phyloP scores from a whole-genome alignment of 1,140 invertebrate genomes.

The Trachelipus rathkii region DNA sequence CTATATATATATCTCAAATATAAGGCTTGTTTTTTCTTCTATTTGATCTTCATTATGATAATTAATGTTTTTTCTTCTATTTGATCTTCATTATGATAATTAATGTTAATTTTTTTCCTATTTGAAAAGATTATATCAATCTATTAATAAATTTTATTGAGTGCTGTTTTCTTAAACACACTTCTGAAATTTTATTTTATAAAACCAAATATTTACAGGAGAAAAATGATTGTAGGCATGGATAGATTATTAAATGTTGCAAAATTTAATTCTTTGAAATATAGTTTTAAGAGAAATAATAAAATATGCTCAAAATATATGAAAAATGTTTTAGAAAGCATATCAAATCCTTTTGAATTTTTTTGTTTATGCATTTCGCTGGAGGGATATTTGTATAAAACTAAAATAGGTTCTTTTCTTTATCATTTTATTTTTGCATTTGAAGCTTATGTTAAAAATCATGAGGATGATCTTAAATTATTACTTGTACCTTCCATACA shows the following conservation, averaged over 20 bases:
- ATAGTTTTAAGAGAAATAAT: background rate
- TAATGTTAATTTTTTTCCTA: no score
- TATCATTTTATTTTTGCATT: background rate
- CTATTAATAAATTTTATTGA: no score
- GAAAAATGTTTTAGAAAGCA: background rate
- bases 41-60: no score
- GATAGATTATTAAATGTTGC: background rate
- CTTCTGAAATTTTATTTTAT: no score
- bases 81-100: no score
- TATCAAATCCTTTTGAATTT: slow-evolving; percentile 1
- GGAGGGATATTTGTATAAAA: background rate
- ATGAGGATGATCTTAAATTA: background rate
- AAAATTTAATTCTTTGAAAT: background rate
- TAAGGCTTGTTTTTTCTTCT: no score
- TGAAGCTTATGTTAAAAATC: background rate
- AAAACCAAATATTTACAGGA: no score
- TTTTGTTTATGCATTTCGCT: background rate
- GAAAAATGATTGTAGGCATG: no score
- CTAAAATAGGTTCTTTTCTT: background rate
- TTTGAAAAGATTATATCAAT: no score
- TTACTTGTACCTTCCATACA: background rate
- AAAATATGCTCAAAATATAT: background rate
- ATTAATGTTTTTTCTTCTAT: no score
- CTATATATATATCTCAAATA: no score
- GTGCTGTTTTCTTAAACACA: no score